phyloP scores from a whole-genome alignment of 2,888 invertebrate species.

The Mechanitis mazaeus region DNA sequence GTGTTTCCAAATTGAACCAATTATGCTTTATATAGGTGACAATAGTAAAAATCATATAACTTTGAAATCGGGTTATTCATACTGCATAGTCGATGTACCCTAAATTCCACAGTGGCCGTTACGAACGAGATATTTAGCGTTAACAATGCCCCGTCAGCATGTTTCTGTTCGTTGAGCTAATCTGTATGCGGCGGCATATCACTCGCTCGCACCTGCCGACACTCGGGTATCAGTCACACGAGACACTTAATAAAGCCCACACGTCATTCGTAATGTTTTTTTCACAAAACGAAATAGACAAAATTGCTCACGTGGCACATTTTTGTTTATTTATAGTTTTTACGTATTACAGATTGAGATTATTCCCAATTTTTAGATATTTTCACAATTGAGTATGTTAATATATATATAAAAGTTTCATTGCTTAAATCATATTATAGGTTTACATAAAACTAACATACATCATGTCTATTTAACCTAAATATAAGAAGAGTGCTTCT shows the following conservation, averaged over 20 bases:
- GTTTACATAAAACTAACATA: no score
- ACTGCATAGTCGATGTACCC: background rate
- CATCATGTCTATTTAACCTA: no score
- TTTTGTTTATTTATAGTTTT: constrained; percentile 22
- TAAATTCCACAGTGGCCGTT: constrained; percentile 2
- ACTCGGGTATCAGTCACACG: constrained; percentile 63
- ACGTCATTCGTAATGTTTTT: constrained; percentile 41
- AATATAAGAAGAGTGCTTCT: constrained; percentile 3
- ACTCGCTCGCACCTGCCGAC: constrained; percentile 42
- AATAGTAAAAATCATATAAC: background rate
- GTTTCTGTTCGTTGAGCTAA: constrained; percentile 25
- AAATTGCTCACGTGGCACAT: constrained; percentile 29
- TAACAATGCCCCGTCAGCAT: constrained; percentile 17
- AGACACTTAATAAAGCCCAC: constrained; percentile 65
- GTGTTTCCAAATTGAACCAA: background rate
- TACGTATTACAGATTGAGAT: background rate
- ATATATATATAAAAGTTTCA: background rate
- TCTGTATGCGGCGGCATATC: constrained; percentile 31
- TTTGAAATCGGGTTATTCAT: background rate
- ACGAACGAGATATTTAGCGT: background rate
- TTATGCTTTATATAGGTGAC: background rate
- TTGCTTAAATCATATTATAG: no score
- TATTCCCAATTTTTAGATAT: background rate
- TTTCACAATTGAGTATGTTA: constrained; percentile 12
- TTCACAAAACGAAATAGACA: constrained; percentile 33